These are phyloP conservation scores for Erythrocebus patas DNA, from an alignment of 2,113 vertebrate species.

Conservation along the genomic window DNA sequence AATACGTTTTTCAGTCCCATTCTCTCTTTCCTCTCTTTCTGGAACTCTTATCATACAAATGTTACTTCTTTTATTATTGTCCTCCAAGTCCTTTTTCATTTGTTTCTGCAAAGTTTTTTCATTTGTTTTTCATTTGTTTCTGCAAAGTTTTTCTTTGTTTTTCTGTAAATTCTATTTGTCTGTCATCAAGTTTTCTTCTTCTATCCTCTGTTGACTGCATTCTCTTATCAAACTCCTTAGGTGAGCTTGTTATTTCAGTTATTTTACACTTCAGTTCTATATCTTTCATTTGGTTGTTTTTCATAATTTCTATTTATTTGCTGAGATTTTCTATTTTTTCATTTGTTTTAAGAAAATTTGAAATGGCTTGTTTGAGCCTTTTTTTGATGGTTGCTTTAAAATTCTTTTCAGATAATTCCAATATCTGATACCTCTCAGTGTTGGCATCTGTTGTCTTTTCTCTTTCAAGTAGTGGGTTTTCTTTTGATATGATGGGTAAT, in stretches of 20 bases:
- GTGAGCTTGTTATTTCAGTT: not conserved
- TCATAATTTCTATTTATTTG: not conserved
- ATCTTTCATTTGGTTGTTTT: not conserved
- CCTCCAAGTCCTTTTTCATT: too few relatives aligned
- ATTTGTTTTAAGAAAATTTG: not conserved
- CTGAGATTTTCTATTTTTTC: not conserved
- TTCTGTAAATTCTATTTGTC: constrained; percentile 1
- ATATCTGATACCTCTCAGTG: not conserved
- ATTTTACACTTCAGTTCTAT: constrained; percentile 17
- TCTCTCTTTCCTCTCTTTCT: not conserved
- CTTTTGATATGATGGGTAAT: not conserved
- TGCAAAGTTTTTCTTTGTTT: not conserved
- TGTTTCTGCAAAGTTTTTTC: too few relatives aligned
- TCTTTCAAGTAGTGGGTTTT: not conserved
- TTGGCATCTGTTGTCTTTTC: not conserved
- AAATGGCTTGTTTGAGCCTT: not conserved
- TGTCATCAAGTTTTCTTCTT: not conserved
- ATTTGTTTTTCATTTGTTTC: not conserved
- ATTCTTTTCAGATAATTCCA: constrained; percentile 3
- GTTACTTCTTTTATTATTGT: too few relatives aligned
- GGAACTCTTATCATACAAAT: not conserved
- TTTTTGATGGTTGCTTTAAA: not conserved
- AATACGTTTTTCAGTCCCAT: not conserved
- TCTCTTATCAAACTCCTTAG: not conserved
- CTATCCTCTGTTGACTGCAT: not conserved